Evolutionary conservation across 2,888 invertebrate genomes (phyloP).

Genomic region (Argyresthia albistria): DNA sequence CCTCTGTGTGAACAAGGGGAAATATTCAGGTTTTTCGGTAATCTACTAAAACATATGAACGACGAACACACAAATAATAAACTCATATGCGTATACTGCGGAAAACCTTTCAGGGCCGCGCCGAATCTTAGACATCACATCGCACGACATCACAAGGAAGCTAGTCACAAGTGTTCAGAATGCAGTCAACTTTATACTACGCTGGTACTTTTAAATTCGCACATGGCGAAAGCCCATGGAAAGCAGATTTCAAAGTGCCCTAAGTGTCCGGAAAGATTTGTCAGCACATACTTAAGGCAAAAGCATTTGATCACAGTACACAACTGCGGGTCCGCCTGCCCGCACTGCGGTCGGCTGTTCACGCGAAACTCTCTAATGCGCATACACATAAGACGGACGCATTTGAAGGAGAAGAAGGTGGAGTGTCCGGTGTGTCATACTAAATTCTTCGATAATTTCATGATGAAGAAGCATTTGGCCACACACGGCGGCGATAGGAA

Average conservation of each 20-base stretch:
- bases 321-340: slow-evolving; percentile 38
- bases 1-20: slow-evolving; percentile 30
- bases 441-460: slow-evolving; percentile 37
- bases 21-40: slow-evolving; percentile 36
- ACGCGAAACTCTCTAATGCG: slow-evolving; percentile 41
- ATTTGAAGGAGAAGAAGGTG: slow-evolving; percentile 48
- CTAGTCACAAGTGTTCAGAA: slow-evolving; percentile 26
- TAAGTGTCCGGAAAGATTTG: slow-evolving; percentile 41
- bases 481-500: slow-evolving; percentile 35
- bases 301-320: slow-evolving; percentile 36
- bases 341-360: slow-evolving; percentile 38
- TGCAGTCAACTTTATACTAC: slow-evolving; percentile 30
- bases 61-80: slow-evolving; percentile 37
- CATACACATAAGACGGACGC: slow-evolving; percentile 39
- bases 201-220: slow-evolving; percentile 26
- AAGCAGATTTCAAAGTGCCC: slow-evolving; percentile 30
- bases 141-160: slow-evolving; percentile 27
- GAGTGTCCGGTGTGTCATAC: slow-evolving; percentile 40
- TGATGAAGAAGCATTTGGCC: slow-evolving; percentile 50
- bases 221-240: slow-evolving; percentile 37
- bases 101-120: slow-evolving; percentile 35
- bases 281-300: slow-evolving; percentile 34
- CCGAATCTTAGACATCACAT: slow-evolving; percentile 41
- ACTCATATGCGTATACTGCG: slow-evolving; percentile 42
- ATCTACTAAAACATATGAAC: slow-evolving; percentile 38